Conservation (phyloP, 2,888 invertebrate genomes). For the Ormyrus pomaceus region DNA sequence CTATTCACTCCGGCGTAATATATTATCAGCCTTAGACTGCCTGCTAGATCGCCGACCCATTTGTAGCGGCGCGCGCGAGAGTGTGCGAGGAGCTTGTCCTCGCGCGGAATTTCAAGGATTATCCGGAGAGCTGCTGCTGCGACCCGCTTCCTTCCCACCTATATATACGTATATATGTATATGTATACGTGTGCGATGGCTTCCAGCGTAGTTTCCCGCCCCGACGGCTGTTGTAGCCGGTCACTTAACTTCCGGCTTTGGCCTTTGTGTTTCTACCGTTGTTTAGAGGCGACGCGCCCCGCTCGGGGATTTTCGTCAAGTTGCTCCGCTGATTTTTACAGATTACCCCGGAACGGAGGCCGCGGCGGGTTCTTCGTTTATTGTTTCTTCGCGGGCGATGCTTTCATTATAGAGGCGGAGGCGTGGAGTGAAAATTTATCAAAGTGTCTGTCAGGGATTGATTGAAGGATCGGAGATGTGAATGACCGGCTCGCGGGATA, state of each 20-base stretch:
- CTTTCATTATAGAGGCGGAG: too few species aligned
- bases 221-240: background rate
- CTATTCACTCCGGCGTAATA: slow-evolving; percentile 58
- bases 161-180: background rate
- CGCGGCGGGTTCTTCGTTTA: background rate
- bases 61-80: slow-evolving; percentile 5
- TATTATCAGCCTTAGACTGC: slow-evolving; percentile 50
- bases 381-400: too few species aligned
- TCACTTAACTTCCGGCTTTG: background rate
- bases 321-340: too few species aligned
- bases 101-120: slow-evolving; percentile 48
- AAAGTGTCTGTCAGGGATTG: too few species aligned
- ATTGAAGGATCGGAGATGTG: too few species aligned
- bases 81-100: slow-evolving; percentile 21
- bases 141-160: background rate
- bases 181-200: background rate
- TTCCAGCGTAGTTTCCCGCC: background rate
- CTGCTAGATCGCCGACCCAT: slow-evolving; percentile 7
- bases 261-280: background rate
- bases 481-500: too few species aligned
- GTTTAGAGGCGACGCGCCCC: background rate
- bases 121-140: slow-evolving; percentile 15
- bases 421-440: too few species aligned
- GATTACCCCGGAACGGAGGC: too few species aligned
- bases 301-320: too few species aligned